Base-by-base conservation (phyloP, 1,140 invertebrate genomes). In the Proales similis region DNA sequence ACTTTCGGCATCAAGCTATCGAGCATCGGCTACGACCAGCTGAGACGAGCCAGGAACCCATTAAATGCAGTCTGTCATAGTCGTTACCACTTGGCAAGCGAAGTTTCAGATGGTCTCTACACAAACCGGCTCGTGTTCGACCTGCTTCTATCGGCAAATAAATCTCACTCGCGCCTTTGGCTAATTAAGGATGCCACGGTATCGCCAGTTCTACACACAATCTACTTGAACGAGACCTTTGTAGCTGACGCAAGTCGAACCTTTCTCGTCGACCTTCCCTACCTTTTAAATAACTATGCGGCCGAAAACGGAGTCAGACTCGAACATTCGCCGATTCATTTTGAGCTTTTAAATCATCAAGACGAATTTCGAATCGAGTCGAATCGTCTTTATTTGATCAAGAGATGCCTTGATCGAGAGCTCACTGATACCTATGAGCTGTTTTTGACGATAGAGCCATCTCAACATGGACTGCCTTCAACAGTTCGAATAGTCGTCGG, bases 131-230 rank as follows among this genome's bases (percentile, higher is more conserved):
- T 39, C 0, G 45, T 42, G 39, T 57, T 57, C 45, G 20, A 12
- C 45, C 17, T 57, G 42, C 14, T 32, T 17, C 42, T 24, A 20
- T n/a, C 14, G n/a, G 12, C 4, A 38, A 53, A 29, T 4, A 57
- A 9, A 29, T 42, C 32, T 22, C 11, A 9, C 5, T 19, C 7
- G 9, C 51, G 19, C 27, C 30, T 1, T 19, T 39, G 5, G n/a
- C 27, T 11, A 32, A 39, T 39, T 2, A 39, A 42, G 20, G 27
- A 36, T 0, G 30, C 20, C 12, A 36, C 36, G 2, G 20, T 57
- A 3, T 36, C 19, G 11, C 51, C 51, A 11, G 45, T 57, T 42
- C 20, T 57, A 39, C 51, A 57, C 36, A 57, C 51, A 29, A 57
- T 57, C 4, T 36, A 57, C 12, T 17, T 42, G 0, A 0, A 12